Evolutionary conservation across 2,888 invertebrate species (phyloP).

Genomic region (Trissoscelio sp.): DNA sequence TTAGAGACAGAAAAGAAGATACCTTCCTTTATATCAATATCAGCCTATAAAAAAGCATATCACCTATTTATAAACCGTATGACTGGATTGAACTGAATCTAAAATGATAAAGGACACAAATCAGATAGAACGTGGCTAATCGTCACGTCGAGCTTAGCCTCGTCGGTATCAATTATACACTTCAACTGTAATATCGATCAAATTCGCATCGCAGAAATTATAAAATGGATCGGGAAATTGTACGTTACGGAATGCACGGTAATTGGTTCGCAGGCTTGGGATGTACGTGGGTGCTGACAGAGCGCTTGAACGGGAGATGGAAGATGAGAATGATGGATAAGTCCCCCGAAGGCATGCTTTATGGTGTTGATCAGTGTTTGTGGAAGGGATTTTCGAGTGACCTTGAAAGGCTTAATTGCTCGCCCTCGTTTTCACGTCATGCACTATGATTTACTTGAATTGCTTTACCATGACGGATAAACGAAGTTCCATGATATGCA

Average conservation of each 20-base stretch:
- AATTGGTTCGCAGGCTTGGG: slow-evolving; percentile 32
- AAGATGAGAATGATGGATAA: slow-evolving; percentile 56
- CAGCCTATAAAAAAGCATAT: no score
- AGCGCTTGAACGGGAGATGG: no score
- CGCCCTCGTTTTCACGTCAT: background rate
- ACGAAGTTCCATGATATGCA: background rate
- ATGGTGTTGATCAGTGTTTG: slow-evolving; percentile 30
- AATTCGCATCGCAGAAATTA: slow-evolving; percentile 28
- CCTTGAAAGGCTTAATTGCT: slow-evolving; percentile 36
- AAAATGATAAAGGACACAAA: no score
- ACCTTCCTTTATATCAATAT: no score
- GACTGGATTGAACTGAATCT: no score
- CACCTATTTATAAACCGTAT: no score
- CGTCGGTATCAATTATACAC: slow-evolving; percentile 40
- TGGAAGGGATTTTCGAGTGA: slow-evolving; percentile 15
- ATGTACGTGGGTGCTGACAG: slow-evolving; percentile 18
- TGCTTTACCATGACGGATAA: slow-evolving; percentile 9
- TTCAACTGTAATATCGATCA: slow-evolving; percentile 42
- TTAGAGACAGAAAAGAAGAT: no score
- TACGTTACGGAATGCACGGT: slow-evolving; percentile 38
- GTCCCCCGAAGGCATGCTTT: slow-evolving; percentile 13
- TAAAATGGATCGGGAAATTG: slow-evolving; percentile 55
- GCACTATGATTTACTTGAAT: slow-evolving; percentile 18
- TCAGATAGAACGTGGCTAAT: no score
- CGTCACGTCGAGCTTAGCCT: background rate